Evolutionary conservation across 1,140 invertebrate species (phyloP), one percentile per base, ranked within the genome.

Genomic region (Cyphomyrmex costatus): DNA sequence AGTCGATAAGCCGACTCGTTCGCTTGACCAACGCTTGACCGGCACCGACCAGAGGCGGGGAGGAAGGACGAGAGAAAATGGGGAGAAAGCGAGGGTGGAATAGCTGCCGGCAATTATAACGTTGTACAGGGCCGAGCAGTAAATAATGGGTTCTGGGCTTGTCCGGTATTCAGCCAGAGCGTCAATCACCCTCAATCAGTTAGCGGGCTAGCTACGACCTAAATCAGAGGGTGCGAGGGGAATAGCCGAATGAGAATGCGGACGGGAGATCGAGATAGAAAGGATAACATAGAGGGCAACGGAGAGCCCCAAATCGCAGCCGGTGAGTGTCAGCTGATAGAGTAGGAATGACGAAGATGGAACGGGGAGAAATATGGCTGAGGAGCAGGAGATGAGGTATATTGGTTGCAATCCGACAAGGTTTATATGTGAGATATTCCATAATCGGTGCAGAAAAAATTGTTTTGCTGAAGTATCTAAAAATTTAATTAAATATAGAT

Each of bases 111-210:
- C 93, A 93, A 94, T 95, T 95, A 94, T 94, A 94, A 93, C 92
- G 92, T 93, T 93, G 92, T 91, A 90, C 90, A 88, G 90, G 90
- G 87, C 90, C 87, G 87, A 88, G 89, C 88, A 89, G 92, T 93
- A 94, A 94, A 95, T 95, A 94, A 94, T 93, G 92, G 93, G 91
- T 93, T 93, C 91, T 90, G 88, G 89, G 92, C 91, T 93, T 89
- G 91, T 92, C 92, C 92, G 91, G 93, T 93, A 94, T 94, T 94
- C 93, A 92, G 91, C 89, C 86, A 91, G 92, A 94, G 92, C 93
- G 93, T 94, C 94, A 94, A 94, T 95, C 94, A 95, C 92, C 92
- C 91, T 94, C 93, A 93, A 95, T 95, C 94, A 94, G 93, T 94
- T 93, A 94, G 91, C 92, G 88, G 88, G 79, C 87, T 88, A 78